Evolutionary conservation across 1,140 invertebrate genomes (phyloP).

Genomic region (Calosoma granatense): DNA sequence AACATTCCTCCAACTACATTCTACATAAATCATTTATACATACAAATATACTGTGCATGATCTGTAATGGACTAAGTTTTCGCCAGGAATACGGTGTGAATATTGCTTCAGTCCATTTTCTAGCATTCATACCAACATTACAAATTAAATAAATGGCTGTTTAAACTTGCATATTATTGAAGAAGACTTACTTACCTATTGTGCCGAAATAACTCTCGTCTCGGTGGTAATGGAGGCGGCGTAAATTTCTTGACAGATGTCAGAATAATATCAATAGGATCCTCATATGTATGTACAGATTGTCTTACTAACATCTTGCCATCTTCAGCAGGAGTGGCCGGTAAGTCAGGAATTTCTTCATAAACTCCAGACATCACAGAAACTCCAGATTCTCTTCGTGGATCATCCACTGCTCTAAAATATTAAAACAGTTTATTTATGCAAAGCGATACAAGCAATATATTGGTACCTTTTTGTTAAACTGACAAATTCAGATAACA

Average conservation of each 20-base stretch:
- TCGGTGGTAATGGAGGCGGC: conserved; percentile 27
- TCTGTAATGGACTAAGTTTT: too few relatives aligned
- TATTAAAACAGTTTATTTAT: conserved; percentile 2
- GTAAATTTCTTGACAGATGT: conserved; percentile 13
- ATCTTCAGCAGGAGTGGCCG: conserved; percentile 11
- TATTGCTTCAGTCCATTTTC: too few relatives aligned
- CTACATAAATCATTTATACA: too few relatives aligned
- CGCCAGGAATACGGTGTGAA: too few relatives aligned
- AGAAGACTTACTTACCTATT: neutral
- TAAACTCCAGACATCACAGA: conserved; percentile 44
- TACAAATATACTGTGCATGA: too few relatives aligned
- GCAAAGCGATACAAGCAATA: neutral
- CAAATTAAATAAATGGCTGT: neutral
- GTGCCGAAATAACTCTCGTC: conserved; percentile 2
- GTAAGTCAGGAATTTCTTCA: conserved; percentile 38
- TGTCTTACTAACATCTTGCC: neutral
- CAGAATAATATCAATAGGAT: conserved; percentile 25
- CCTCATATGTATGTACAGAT: conserved; percentile 26
- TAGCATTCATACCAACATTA: too few relatives aligned
- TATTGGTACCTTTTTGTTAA: neutral
- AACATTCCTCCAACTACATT: too few relatives aligned
- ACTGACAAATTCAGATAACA: conserved; percentile 8
- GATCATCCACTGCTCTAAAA: conserved; percentile 2
- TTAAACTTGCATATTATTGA: neutral
- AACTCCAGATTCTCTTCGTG: conserved; percentile 36